Percentiles rank a stretch among this genome's conserved stretches.
These are phyloP conservation scores for Agonopterix alstromeriana DNA, from an alignment of 2,888 invertebrate species.

Conservation along the genomic window DNA sequence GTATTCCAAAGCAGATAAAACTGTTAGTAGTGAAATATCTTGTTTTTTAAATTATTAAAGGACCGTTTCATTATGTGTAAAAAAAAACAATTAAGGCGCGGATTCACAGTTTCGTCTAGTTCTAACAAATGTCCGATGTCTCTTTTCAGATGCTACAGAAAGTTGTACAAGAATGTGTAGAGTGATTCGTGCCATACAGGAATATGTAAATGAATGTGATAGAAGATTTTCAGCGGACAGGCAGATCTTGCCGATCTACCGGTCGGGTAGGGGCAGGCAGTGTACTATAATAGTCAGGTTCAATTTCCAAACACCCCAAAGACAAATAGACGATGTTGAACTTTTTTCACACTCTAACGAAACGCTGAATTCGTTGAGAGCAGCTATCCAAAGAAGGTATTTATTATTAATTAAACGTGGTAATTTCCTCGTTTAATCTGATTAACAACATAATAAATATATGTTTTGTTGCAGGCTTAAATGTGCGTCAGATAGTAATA, in stretches of 20 bases:
- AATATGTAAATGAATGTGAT: constrained; percentile 97
- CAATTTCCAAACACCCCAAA: constrained; percentile 88
- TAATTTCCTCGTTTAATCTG: not conserved
- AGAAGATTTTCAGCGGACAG: constrained; percentile 91
- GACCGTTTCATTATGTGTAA: no score
- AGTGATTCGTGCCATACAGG: constrained; percentile 94
- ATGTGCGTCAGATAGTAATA: constrained; percentile 72
- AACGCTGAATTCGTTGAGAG: constrained; percentile 89
- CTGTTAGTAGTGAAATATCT: no score
- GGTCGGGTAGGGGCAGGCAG: constrained; percentile 94
- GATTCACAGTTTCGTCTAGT: not conserved
- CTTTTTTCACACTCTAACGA: constrained; percentile 96
- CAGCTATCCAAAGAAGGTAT: constrained; percentile 83
- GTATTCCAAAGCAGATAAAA: no score
- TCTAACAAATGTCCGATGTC: not conserved
- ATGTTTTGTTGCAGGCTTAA: constrained; percentile 56
- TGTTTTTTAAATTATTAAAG: no score
- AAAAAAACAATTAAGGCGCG: no score
- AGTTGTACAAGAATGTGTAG: constrained; percentile 87
- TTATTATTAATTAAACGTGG: not conserved
- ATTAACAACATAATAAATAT: not conserved
- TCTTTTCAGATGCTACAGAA: constrained; percentile 52
- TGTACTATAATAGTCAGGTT: constrained; percentile 88
- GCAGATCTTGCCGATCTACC: constrained; percentile 90
- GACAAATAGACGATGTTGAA: constrained; percentile 94